Conservation (phyloP, 2,888 invertebrate species). For the Stegana nigrithorax region DNA sequence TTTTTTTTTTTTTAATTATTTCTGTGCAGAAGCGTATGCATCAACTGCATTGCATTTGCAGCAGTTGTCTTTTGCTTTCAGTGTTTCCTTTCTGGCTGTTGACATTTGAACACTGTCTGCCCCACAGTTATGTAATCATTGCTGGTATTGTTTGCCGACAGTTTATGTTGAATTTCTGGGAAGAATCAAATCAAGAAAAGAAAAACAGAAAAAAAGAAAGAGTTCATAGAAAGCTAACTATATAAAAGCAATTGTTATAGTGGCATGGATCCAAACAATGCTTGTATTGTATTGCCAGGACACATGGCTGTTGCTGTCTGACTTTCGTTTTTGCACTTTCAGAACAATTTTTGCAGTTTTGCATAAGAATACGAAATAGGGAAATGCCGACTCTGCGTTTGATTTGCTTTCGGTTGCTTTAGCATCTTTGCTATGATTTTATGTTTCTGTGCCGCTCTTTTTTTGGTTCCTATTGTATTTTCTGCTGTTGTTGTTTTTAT, state of each 20-base stretch:
- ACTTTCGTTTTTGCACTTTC: background rate
- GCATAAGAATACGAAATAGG: background rate
- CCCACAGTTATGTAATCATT: constrained; percentile 48
- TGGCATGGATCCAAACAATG: background rate
- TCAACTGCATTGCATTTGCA: constrained; percentile 11
- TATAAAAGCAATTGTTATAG: background rate
- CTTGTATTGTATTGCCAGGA: background rate
- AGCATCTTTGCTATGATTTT: no score
- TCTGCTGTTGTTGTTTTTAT: background rate
- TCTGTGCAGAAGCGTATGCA: no score
- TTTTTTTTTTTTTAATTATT: no score
- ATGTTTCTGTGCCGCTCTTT: no score
- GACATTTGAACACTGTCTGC: constrained; percentile 60
- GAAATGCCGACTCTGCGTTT: background rate
- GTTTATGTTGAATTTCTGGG: constrained; percentile 25
- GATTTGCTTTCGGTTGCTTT: background rate
- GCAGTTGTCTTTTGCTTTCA: background rate
- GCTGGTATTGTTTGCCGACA: constrained; percentile 27
- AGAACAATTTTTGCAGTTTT: background rate
- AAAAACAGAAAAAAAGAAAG: no score
- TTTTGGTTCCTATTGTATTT: background rate
- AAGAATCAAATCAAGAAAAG: no score
- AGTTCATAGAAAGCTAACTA: no score
- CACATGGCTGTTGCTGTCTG: background rate
- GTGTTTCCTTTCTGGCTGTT: constrained; percentile 33